These are phyloP conservation scores for Rhagoletis pomonella DNA, from an alignment of 1,140 invertebrate species.

Conservation along the genomic window DNA sequence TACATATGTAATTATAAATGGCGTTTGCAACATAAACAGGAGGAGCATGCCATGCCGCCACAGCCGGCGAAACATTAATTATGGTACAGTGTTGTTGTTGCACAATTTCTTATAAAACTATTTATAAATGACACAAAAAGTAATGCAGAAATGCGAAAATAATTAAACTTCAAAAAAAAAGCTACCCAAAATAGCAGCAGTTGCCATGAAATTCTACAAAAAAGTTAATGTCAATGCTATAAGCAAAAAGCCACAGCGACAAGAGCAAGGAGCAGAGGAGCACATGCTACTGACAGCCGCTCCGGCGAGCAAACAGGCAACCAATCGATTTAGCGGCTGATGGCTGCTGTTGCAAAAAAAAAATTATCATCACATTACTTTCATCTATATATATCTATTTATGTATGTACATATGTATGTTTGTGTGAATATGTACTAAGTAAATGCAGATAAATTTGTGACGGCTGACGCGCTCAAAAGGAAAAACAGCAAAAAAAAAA, in stretches of 20 bases:
- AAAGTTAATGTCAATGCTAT: neutral
- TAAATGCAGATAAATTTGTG: neutral
- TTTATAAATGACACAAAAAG: neutral
- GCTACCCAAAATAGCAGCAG: neutral
- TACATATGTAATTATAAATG: neutral
- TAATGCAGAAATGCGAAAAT: neutral
- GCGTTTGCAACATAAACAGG: neutral
- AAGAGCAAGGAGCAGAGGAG: neutral
- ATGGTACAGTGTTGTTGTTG: neutral
- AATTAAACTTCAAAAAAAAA: neutral
- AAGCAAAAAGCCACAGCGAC: neutral
- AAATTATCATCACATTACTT: neutral
- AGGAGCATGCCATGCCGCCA: neutral
- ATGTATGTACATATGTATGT: too few relatives aligned
- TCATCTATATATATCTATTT: too few relatives aligned
- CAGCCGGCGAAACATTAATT: neutral
- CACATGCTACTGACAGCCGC: neutral
- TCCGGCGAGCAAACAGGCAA: neutral
- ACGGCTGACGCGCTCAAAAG: neutral
- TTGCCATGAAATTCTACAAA: neutral
- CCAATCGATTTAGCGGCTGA: neutral
- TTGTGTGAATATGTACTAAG: too few relatives aligned
- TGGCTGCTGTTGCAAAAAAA: neutral
- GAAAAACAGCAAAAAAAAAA: conserved; percentile 3
- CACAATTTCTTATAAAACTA: neutral